phyloP scores from a whole-genome alignment of 1,140 invertebrate genomes.

The Caenorhabditis inopinata region DNA sequence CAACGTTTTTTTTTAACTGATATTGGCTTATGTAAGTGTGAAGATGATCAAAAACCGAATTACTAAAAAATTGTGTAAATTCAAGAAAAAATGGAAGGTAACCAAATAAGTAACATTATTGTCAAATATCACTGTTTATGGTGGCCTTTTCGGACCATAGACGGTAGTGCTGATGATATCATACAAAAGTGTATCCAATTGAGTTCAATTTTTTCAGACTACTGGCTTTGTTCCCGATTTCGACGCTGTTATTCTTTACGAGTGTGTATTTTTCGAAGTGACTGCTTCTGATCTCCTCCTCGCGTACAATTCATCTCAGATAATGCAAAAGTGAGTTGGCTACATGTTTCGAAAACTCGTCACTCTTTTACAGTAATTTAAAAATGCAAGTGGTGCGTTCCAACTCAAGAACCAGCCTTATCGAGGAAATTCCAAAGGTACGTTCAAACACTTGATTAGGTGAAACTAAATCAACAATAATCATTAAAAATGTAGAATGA shows the following conservation, averaged over 20 bases:
- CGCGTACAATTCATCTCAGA: constrained; percentile 59
- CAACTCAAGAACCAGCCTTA: neutral
- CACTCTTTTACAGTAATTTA: neutral
- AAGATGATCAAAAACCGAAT: no score
- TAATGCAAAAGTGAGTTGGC: neutral
- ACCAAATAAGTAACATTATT: no score
- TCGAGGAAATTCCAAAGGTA: constrained; percentile 27
- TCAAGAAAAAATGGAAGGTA: neutral
- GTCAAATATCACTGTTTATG: neutral
- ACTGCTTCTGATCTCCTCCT: constrained; percentile 58
- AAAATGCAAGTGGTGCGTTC: constrained; percentile 10
- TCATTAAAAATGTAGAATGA: no score
- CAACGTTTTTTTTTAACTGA: no score
- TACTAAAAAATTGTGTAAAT: no score
- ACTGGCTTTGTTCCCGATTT: constrained; percentile 59
- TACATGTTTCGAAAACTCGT: neutral
- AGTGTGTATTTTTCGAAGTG: constrained; percentile 64
- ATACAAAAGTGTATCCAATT: no score
- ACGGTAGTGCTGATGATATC: no score
- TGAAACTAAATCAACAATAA: no score
- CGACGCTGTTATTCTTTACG: constrained; percentile 54
- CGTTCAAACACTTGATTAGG: neutral
- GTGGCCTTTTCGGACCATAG: no score
- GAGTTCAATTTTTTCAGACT: constrained; percentile 30
- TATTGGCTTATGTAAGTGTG: no score